Percentiles rank a stretch among this genome's conserved stretches.
phyloP scores from a whole-genome alignment of 2,113 vertebrate species.

The Clarias magur region DNA sequence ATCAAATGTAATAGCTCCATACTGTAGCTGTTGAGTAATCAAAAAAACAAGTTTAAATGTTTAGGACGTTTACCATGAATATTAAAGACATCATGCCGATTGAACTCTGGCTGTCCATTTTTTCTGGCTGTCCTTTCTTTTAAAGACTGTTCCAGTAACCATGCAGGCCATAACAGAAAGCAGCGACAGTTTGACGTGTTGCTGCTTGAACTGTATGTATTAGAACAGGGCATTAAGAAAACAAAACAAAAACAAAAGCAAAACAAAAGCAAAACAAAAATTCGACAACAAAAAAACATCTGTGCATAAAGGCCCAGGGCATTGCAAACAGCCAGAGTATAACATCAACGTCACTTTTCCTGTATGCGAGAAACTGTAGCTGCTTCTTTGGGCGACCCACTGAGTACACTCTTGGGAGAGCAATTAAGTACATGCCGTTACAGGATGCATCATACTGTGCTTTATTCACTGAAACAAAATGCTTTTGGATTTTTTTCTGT shows the following conservation, averaged over 20 bases:
- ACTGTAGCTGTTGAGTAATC: slow-evolving; percentile 4
- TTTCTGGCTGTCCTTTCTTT: background rate
- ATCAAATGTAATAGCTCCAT: slow-evolving; percentile 8
- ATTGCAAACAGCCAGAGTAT: background rate
- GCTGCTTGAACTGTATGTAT: slow-evolving; percentile 23
- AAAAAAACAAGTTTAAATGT: background rate
- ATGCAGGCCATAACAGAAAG: slow-evolving; percentile 7
- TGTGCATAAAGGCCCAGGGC: slow-evolving; percentile 15
- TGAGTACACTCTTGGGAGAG: slow-evolving; percentile 62
- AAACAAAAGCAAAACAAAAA: too few relatives aligned
- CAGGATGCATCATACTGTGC: slow-evolving; percentile 54
- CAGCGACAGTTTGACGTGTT: background rate
- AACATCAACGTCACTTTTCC: background rate
- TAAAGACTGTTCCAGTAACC: background rate
- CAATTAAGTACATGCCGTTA: slow-evolving; percentile 65
- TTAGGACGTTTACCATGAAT: slow-evolving; percentile 2
- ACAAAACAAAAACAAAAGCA: too few relatives aligned
- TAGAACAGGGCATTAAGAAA: background rate
- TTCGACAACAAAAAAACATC: slow-evolving; percentile 1
- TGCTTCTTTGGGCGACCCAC: slow-evolving; percentile 57
- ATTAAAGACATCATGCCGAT: background rate
- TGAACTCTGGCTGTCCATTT: background rate
- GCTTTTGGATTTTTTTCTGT: slow-evolving; percentile 41
- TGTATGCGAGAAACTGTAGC: slow-evolving; percentile 53
- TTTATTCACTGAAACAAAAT: slow-evolving; percentile 60